Evolutionary conservation across 2,113 vertebrate genomes (phyloP).

Genomic region (Catharus minimus): DNA sequence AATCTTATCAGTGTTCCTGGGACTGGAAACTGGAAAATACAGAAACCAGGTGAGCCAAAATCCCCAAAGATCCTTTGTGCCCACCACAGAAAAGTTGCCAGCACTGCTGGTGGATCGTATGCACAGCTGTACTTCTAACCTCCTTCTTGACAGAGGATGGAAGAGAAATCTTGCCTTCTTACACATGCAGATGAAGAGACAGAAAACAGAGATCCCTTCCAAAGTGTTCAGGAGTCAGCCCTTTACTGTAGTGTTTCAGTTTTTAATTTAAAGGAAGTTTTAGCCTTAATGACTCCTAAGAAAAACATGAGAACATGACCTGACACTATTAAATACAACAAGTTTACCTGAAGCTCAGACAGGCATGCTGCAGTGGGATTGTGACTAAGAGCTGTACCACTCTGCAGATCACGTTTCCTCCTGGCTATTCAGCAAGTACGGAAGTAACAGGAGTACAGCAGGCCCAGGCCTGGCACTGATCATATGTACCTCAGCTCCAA

Average conservation of each 20-base stretch:
- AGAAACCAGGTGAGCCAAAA: not conserved
- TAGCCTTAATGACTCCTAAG: not conserved
- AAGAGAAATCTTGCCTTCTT: not conserved
- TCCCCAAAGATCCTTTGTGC: not conserved
- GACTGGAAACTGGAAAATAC: not conserved
- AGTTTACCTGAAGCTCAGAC: not conserved
- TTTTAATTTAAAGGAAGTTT: not conserved
- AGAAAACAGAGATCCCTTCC: not conserved
- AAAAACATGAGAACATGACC: not conserved
- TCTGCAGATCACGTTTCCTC: not conserved
- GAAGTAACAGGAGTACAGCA: not conserved
- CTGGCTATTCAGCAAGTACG: not conserved
- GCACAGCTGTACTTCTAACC: not conserved
- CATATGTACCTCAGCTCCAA: not conserved
- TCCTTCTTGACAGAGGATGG: not conserved
- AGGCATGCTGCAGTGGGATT: not conserved
- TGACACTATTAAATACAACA: not conserved
- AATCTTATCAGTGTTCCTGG: not conserved
- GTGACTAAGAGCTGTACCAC: not conserved
- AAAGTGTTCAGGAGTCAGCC: not conserved
- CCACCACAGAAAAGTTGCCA: not conserved
- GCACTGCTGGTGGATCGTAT: not conserved
- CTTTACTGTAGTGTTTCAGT: not conserved
- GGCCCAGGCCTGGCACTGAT: not conserved
- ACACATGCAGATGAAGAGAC: not conserved